Base-by-base conservation (phyloP, 2,113 vertebrate genomes). In the Oryzias melastigma region DNA sequence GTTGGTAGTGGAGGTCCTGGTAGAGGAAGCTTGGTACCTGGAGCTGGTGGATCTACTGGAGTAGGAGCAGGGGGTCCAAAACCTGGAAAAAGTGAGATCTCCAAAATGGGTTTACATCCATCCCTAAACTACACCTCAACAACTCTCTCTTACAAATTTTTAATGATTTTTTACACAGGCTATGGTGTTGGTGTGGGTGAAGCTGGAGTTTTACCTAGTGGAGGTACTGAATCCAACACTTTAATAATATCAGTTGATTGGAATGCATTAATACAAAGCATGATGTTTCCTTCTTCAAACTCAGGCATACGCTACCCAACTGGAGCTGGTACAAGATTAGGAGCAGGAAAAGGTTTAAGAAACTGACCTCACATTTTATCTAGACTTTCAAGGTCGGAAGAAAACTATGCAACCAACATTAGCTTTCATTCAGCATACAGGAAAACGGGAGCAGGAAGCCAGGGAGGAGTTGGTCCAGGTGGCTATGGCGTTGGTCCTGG, bases 71-170 rank as follows among this genome's bases (percentile, higher is more conserved):
- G 84, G 68, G 52, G 43, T 15, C 19, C 63, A 48, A 90, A 90
- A 85, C 82, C 83, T 77, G 70, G 73, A 67, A 91, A 91, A 88
- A 87, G 85, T 91, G 64, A 81, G 83, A 1, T 64, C 47, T 57
- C 20, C 44, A 20, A 61, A 63, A 64, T 58, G 3, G 35, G n/a
- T 71, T 12, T 29, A 8, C 47, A 40, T 54, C 29, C 5, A 14
- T 2, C 6, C 5, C 8, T 69, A 52, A 48, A 4, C 13, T 63
- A 22, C 40, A 69, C 27, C 1, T 1, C 6, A 52, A 29, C 16
- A 22, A 52, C 46, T 52, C 29, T 55, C 44, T 41, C 7, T 58
- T 0, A 62, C 6, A 42, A 24, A 44, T 1, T 47, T 43, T 16
- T 15, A 2, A 50, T 42, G 19, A 44, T 27, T 44, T 20, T 47